phyloP scores from a whole-genome alignment of 2,797 vertebrate genomes.

The Characodon lateralis region DNA sequence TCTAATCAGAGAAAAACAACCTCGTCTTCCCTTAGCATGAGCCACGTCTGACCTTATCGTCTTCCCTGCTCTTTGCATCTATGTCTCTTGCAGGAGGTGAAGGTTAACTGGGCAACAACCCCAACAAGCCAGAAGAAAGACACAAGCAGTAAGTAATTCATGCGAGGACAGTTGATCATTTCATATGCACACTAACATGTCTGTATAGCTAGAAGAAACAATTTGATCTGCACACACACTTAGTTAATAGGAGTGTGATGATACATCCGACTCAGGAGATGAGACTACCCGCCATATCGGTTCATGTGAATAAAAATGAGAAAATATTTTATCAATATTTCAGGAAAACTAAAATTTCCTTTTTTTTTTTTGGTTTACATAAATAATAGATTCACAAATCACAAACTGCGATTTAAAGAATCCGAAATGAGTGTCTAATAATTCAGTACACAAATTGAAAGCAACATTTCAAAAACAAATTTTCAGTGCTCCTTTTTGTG shows the following conservation, averaged over 20 bases:
- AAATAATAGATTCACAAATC: no score
- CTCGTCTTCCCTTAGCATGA: slow-evolving; percentile 4
- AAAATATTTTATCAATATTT: no score
- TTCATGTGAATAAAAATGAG: no score
- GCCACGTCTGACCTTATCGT: slow-evolving; percentile 40
- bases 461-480: no score
- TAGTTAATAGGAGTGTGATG: no score
- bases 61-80: slow-evolving; percentile 56
- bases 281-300: no score
- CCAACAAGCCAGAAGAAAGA: slow-evolving; percentile 99
- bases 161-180: not conserved
- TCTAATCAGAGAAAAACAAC: slow-evolving; percentile 65
- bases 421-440: no score
- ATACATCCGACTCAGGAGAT: no score
- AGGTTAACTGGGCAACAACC: slow-evolving; percentile 99
- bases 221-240: not conserved
- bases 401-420: not conserved
- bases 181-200: not conserved
- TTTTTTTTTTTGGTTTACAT: no score
- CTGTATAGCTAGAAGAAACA: not conserved
- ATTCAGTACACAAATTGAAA: no score
- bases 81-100: slow-evolving; percentile 89
- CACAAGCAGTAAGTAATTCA: slow-evolving; percentile 92
- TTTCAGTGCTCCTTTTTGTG: no score
- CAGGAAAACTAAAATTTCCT: no score